These are phyloP conservation scores for Drosophila persimilis DNA, from an alignment of 1,140 invertebrate species.

Conservation along the genomic window DNA sequence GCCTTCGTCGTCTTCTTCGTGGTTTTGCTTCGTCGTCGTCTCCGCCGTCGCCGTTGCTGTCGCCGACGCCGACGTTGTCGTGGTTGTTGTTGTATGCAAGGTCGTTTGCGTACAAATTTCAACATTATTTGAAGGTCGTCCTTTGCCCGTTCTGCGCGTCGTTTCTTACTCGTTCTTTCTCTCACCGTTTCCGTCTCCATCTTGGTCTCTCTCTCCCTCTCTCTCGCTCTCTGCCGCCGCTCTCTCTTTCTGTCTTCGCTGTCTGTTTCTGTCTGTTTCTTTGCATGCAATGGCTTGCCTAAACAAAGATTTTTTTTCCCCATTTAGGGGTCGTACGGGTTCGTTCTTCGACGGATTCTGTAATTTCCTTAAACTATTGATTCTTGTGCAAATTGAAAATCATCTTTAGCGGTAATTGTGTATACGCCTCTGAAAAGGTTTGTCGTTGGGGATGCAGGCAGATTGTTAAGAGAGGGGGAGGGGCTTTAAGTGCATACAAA, in stretches of 20 bases:
- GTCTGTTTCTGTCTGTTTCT: constrained; percentile 31
- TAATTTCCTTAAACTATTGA: too few species aligned
- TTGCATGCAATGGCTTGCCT: constrained; percentile 41
- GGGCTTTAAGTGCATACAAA: too few species aligned
- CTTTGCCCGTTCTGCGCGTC: constrained; percentile 69
- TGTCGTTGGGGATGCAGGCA: too few species aligned
- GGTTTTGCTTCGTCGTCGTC: constrained; percentile 49
- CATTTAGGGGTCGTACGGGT: constrained; percentile 11
- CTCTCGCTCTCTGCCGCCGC: too few species aligned
- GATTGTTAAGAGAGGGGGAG: too few species aligned
- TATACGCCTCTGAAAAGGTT: too few species aligned
- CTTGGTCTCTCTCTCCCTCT: constrained; percentile 15
- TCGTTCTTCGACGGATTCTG: constrained; percentile 2
- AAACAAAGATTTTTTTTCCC: constrained; percentile 26
- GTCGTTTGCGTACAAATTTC: constrained; percentile 83
- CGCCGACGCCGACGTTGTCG: constrained; percentile 11
- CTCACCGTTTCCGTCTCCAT: constrained; percentile 26
- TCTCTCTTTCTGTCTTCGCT: constrained; percentile 3
- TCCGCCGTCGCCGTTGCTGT: constrained; percentile 11
- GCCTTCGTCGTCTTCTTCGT: constrained; percentile 65
- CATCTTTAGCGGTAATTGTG: too few species aligned
- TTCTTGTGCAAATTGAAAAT: too few species aligned
- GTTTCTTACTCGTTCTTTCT: constrained; percentile 29
- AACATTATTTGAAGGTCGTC: constrained; percentile 83
- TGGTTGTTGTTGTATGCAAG: constrained; percentile 81